A percentile compares a stretch with the other conserved stretches of the same genome.
phyloP scores from a whole-genome alignment of 2,888 invertebrate genomes.

The Perithous albicinctus region DNA sequence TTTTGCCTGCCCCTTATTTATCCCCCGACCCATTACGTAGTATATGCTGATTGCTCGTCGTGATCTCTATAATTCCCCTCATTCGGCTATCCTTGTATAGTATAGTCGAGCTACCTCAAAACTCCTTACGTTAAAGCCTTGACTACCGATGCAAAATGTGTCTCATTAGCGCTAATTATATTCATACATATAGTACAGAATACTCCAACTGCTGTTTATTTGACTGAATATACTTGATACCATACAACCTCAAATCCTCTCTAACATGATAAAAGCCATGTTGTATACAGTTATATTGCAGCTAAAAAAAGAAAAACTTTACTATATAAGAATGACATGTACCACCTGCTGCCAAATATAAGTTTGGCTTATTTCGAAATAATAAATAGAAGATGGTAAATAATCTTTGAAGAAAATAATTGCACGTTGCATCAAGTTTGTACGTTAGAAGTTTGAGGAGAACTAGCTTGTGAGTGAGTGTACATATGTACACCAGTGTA shows the following conservation, averaged over 20 bases:
- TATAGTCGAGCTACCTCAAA: constrained; percentile 1
- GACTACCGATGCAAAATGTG: background rate
- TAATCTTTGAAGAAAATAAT: constrained; percentile 55
- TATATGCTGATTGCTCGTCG: constrained; percentile 14
- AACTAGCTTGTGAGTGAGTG: constrained; percentile 30
- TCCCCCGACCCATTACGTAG: constrained; percentile 33
- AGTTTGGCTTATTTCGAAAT: background rate
- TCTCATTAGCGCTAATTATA: constrained; percentile 35
- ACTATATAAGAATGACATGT: too few species aligned
- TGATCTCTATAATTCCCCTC: background rate
- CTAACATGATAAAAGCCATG: background rate
- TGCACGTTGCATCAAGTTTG: constrained; percentile 18
- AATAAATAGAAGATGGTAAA: constrained; percentile 5
- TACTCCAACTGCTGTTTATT: background rate
- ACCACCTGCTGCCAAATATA: background rate
- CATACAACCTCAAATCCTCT: background rate
- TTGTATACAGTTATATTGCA: background rate
- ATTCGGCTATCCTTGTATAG: background rate
- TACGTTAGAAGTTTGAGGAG: constrained; percentile 49
- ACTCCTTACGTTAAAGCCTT: background rate
- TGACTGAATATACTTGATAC: background rate
- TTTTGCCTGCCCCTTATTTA: constrained; percentile 45
- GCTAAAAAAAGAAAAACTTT: background rate
- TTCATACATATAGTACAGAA: background rate
- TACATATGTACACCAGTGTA: constrained; percentile 48